Evolutionary conservation across 1,140 invertebrate species (phyloP).

Genomic region (Araneus ventricosus): DNA sequence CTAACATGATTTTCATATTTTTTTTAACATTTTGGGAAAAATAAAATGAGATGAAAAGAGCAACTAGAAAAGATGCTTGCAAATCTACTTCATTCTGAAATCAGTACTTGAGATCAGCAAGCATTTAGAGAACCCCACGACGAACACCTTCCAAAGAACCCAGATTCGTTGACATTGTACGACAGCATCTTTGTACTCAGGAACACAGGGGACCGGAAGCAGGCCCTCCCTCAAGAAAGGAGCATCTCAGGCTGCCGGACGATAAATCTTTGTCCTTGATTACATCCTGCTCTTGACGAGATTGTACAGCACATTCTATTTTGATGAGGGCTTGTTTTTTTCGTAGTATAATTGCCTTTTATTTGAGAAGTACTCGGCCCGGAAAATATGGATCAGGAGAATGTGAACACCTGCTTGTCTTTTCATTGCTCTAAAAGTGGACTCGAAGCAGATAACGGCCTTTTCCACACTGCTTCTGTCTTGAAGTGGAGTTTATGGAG

Average conservation of each 20-base stretch:
- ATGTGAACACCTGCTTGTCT: slow-evolving; percentile 49
- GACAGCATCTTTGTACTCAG: neutral
- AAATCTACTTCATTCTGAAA: too few relatives aligned
- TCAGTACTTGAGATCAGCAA: neutral
- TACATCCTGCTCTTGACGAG: slow-evolving; percentile 52
- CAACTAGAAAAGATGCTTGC: too few relatives aligned
- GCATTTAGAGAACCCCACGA: neutral
- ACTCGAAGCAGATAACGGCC: slow-evolving; percentile 11
- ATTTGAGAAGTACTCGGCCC: slow-evolving; percentile 6
- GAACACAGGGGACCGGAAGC: neutral
- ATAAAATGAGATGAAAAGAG: too few relatives aligned
- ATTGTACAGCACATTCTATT: slow-evolving; percentile 39
- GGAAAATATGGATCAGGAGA: slow-evolving; percentile 48
- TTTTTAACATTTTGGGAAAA: too few relatives aligned
- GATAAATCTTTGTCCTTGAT: slow-evolving; percentile 72
- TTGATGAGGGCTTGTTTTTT: slow-evolving; percentile 46
- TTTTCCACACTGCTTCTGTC: neutral
- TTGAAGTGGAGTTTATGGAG: neutral
- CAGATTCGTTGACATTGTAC: neutral
- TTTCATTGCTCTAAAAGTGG: slow-evolving; percentile 32
- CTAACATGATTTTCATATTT: too few relatives aligned
- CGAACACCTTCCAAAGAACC: neutral
- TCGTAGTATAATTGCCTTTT: slow-evolving; percentile 60
- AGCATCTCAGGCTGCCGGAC: slow-evolving; percentile 33
- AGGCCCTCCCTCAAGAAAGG: slow-evolving; percentile 18